Evolutionary conservation across 1,140 invertebrate species (phyloP).

Genomic region (Lycorma delicatula): DNA sequence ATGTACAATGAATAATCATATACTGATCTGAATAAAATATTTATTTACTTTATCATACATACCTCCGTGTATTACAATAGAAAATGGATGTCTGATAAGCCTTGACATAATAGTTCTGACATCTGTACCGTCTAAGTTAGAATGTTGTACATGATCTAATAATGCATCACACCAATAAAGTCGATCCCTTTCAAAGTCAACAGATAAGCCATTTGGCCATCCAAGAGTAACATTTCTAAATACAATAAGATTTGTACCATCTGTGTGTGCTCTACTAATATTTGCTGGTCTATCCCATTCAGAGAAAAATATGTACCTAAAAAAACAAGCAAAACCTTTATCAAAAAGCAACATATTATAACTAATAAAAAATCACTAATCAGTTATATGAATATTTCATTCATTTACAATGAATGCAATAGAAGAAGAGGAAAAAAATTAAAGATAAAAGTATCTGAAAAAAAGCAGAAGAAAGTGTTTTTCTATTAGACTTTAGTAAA

Average conservation of each 20-base stretch:
- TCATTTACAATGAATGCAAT: too few species aligned
- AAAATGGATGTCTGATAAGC: slow-evolving; percentile 91
- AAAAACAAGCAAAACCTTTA: slow-evolving; percentile 18
- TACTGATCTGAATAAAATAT: too few species aligned
- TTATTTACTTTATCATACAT: slow-evolving; percentile 14
- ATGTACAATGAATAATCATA: too few species aligned
- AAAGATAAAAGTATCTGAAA: too few species aligned
- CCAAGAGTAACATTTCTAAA: slow-evolving; percentile 90
- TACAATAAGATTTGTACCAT: slow-evolving; percentile 75
- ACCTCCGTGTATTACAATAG: slow-evolving; percentile 81
- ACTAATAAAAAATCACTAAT: too few species aligned
- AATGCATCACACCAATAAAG: slow-evolving; percentile 95
- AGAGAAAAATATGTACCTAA: slow-evolving; percentile 79
- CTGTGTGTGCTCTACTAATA: slow-evolving; percentile 82
- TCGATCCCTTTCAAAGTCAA: slow-evolving; percentile 78
- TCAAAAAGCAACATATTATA: too few species aligned
- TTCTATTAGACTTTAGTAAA: too few species aligned
- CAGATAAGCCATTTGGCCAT: slow-evolving; percentile 91
- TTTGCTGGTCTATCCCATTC: slow-evolving; percentile 95
- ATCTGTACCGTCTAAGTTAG: slow-evolving; percentile 87
- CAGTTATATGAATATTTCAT: too few species aligned
- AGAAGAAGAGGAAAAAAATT: too few species aligned
- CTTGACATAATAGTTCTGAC: slow-evolving; percentile 82
- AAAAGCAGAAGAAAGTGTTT: too few species aligned
- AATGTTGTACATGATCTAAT: slow-evolving; percentile 91